phyloP scores from a whole-genome alignment of 2,797 vertebrate genomes.

The Sebastolobus alascanus region DNA sequence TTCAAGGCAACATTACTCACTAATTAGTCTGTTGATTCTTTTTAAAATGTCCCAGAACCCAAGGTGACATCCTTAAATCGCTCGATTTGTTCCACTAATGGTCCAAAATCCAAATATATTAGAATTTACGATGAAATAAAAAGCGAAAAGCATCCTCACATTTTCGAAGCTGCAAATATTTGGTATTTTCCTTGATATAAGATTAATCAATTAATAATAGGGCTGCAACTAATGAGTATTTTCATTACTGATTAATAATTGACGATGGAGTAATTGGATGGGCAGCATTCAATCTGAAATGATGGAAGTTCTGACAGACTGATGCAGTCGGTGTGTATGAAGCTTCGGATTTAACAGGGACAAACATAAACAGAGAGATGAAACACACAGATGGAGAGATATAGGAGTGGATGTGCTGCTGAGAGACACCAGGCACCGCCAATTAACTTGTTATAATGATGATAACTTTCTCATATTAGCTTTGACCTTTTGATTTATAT shows the following conservation, averaged over 20 bases:
- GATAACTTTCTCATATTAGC: not conserved
- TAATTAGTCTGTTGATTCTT: not conserved
- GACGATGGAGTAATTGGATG: not conserved
- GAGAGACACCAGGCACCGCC: slow-evolving; percentile 6
- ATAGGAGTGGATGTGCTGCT: slow-evolving; percentile 11
- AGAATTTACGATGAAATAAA: not conserved
- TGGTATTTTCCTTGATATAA: not conserved
- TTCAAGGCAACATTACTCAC: no score
- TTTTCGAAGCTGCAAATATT: not conserved
- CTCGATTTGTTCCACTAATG: not conserved
- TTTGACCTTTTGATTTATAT: slow-evolving; percentile 4
- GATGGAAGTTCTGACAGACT: not conserved
- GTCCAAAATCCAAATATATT: not conserved
- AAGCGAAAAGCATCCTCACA: not conserved
- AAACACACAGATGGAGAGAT: not conserved
- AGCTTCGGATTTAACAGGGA: not conserved
- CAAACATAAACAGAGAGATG: not conserved
- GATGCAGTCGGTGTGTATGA: not conserved
- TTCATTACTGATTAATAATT: not conserved
- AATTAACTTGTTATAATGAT: slow-evolving; percentile 21
- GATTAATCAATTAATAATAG: not conserved
- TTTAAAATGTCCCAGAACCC: not conserved
- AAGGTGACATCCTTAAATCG: not conserved
- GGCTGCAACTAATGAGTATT: not conserved
- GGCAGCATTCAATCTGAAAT: not conserved